phyloP scores from a whole-genome alignment of 2,797 vertebrate species.

The Channa striata region DNA sequence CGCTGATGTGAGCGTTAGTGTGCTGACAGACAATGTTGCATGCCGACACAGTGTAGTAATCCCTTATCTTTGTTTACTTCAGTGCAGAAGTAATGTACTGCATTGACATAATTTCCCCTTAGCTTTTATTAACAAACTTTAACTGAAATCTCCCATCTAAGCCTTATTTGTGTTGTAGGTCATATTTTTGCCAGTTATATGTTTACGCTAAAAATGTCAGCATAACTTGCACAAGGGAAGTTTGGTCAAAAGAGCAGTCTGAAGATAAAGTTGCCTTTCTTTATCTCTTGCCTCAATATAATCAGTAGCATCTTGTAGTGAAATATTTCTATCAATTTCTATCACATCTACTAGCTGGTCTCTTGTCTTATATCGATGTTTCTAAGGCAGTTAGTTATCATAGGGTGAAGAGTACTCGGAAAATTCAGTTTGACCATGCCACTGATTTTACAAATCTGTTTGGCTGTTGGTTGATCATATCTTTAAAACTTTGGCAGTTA shows the following conservation, averaged over 20 bases:
- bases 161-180: slow-evolving; percentile 53
- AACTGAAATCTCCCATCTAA: slow-evolving; percentile 31
- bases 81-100: slow-evolving; percentile 88
- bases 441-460: slow-evolving; percentile 39
- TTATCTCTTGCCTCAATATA: slow-evolving; percentile 43
- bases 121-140: slow-evolving; percentile 41
- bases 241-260: slow-evolving; percentile 66
- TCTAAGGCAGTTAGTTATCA: slow-evolving; percentile 13
- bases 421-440: slow-evolving; percentile 34
- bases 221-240: slow-evolving; percentile 81
- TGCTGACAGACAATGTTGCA: slow-evolving; percentile 68
- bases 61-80: slow-evolving; percentile 50
- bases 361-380: slow-evolving; percentile 18
- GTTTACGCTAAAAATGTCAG: slow-evolving; percentile 77
- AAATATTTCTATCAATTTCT: slow-evolving; percentile 44
- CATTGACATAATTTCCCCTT: slow-evolving; percentile 56
- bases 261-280: slow-evolving; percentile 71
- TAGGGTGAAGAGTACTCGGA: slow-evolving; percentile 24
- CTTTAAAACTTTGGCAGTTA: slow-evolving; percentile 46
- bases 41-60: slow-evolving; percentile 63
- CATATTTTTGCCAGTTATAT: slow-evolving; percentile 62
- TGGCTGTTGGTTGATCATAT: slow-evolving; percentile 49
- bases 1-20: slow-evolving; percentile 63
- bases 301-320: slow-evolving; percentile 47
- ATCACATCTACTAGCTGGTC: slow-evolving; percentile 23